phyloP scores from a whole-genome alignment of 2,797 vertebrate genomes.

The Eulemur mongoz region DNA sequence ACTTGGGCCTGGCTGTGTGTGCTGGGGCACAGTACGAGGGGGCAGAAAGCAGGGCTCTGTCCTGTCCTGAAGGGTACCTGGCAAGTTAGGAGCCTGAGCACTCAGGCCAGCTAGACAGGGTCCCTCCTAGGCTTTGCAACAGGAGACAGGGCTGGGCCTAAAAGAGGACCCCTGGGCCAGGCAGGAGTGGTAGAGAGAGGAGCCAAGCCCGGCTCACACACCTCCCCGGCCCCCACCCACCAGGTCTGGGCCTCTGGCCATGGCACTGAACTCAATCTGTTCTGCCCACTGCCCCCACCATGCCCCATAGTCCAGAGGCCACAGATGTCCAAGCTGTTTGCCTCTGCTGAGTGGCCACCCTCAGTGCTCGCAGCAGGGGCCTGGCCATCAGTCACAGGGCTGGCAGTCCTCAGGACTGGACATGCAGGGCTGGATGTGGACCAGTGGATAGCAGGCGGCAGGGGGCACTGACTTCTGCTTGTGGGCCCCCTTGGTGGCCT shows the following conservation, averaged over 20 bases:
- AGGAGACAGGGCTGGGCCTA: neutral
- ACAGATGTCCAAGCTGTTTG: constrained; percentile 22
- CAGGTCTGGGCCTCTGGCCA: constrained; percentile 10
- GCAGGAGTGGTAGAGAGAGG: neutral
- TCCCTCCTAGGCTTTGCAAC: neutral
- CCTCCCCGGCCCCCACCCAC: neutral
- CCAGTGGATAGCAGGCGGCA: neutral
- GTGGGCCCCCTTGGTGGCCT: neutral
- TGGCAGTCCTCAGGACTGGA: constrained; percentile 47
- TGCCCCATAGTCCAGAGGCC: constrained; percentile 51
- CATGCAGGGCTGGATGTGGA: neutral
- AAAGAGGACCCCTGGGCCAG: neutral
- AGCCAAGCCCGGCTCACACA: neutral
- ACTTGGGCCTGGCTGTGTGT: neutral
- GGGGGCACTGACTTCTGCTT: neutral
- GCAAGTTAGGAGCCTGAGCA: neutral
- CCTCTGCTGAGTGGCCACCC: constrained; percentile 48
- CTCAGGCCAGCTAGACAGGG: neutral
- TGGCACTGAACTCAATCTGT: constrained; percentile 49
- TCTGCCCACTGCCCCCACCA: constrained; percentile 58
- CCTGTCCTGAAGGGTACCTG: neutral
- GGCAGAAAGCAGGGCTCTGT: neutral
- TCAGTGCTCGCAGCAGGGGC: constrained; percentile 32
- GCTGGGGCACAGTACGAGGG: neutral
- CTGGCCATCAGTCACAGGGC: constrained; percentile 65